These are phyloP conservation scores for Agrochola circellaris DNA, from an alignment of 2,888 invertebrate species.

Conservation along the genomic window DNA sequence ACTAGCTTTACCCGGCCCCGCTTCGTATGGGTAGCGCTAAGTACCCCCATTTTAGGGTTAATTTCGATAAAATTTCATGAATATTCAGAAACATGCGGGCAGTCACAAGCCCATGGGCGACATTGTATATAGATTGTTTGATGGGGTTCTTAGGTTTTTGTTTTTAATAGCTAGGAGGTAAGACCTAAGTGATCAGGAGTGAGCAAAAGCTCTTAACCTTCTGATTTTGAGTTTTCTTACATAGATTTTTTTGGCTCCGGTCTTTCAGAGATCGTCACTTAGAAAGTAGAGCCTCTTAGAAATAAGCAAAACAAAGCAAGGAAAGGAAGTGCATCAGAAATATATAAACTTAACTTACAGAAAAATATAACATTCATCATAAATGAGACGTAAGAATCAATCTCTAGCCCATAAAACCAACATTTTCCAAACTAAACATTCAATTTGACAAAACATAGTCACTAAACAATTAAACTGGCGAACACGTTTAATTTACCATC, in stretches of 20 bases:
- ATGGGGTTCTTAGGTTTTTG: accelerated
- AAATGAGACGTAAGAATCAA: not conserved
- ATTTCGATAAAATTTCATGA: too few relatives aligned
- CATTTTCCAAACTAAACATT: not conserved
- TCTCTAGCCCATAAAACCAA: not conserved
- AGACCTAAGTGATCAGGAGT: too few relatives aligned
- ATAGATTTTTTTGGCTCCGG: not conserved
- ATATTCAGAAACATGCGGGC: too few relatives aligned
- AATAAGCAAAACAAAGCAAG: not conserved
- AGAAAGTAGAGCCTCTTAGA: not conserved
- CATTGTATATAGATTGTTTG: too few relatives aligned
- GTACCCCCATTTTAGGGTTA: too few relatives aligned
- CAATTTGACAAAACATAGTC: conserved; percentile 4
- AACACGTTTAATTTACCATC: conserved; percentile 38
- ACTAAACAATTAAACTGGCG: conserved; percentile 32
- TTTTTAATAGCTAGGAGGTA: not conserved
- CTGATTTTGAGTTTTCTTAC: not conserved
- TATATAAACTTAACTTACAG: too few relatives aligned
- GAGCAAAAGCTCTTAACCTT: not conserved
- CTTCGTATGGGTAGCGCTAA: too few relatives aligned
- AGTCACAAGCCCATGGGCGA: too few relatives aligned
- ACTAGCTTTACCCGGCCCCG: too few relatives aligned
- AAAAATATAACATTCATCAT: not conserved
- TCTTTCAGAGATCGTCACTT: not conserved
- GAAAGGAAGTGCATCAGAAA: not conserved